Conservation (phyloP, 2,113 vertebrate species). For the Anhinga rufa region DNA sequence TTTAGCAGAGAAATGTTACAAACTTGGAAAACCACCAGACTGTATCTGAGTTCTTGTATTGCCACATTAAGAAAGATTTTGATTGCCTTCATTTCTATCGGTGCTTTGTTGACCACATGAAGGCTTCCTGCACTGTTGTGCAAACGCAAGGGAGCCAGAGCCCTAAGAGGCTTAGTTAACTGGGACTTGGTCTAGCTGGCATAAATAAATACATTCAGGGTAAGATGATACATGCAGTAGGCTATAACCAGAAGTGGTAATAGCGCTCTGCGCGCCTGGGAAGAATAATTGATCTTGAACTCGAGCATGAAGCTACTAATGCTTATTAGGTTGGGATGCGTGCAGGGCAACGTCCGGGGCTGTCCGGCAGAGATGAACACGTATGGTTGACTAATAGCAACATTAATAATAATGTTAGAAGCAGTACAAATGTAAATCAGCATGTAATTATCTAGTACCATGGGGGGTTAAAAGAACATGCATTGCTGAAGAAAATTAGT, state of each 20-base stretch:
- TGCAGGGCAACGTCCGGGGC: not conserved
- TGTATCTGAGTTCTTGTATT: not conserved
- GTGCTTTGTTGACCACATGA: not conserved
- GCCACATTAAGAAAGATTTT: not conserved
- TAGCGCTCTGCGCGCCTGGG: not conserved
- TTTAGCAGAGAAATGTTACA: not conserved
- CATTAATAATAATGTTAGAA: not conserved
- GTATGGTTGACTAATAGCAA: accelerated
- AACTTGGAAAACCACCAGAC: not conserved
- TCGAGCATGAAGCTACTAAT: not conserved
- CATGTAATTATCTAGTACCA: not conserved
- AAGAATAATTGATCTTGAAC: not conserved
- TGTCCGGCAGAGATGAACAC: not conserved
- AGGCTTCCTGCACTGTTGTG: not conserved
- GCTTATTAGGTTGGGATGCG: not conserved
- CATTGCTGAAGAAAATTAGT: not conserved
- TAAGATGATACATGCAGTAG: not conserved
- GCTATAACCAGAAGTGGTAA: not conserved
- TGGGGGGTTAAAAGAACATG: not conserved
- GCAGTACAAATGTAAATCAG: not conserved
- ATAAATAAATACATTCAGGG: not conserved
- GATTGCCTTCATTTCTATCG: not conserved
- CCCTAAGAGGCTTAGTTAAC: not conserved
- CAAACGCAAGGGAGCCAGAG: not conserved
- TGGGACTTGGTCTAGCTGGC: not conserved